Percentiles rank a stretch among this genome's conserved stretches.
Conservation (phyloP, 2,888 invertebrate species). For the Linnaemya tessellans region DNA sequence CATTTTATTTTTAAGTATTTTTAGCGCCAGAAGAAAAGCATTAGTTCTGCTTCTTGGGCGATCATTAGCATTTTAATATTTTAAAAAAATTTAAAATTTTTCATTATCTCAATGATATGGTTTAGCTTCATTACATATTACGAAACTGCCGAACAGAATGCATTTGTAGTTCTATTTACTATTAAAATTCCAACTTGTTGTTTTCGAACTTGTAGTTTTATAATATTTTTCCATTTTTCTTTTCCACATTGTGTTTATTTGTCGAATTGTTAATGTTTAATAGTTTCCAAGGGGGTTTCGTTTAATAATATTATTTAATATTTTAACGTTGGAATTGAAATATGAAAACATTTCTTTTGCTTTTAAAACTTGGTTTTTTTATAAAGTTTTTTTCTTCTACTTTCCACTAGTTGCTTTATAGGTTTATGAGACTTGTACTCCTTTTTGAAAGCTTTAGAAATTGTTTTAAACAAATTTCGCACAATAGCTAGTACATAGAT, state of each 20-base stretch:
- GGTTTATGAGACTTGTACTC: no score
- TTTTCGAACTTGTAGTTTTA: conserved; percentile 9
- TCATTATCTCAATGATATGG: no score
- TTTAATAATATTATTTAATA: conserved; percentile 1
- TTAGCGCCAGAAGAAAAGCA: no score
- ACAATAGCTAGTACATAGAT: no score
- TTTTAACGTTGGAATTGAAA: conserved; percentile 32
- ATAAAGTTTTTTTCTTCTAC: background rate
- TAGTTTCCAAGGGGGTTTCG: conserved; percentile 45
- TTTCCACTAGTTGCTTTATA: background rate
- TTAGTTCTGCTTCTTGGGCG: no score
- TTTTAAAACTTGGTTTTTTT: background rate
- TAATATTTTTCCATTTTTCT: background rate
- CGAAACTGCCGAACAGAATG: background rate
- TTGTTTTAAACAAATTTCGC: no score
- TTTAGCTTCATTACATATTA: background rate
- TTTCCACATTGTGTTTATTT: conserved; percentile 14
- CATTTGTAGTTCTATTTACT: background rate
- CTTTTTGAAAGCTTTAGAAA: no score
- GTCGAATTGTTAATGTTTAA: conserved; percentile 37
- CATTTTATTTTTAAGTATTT: background rate
- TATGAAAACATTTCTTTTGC: conserved; percentile 31
- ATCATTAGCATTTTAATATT: no score
- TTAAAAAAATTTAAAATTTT: no score
- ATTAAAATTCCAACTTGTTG: background rate